phyloP scores from a whole-genome alignment of 30 jellyfish, hydroid and myxozoan genomes.

The Hydractinia symbiolongicarpus region DNA sequence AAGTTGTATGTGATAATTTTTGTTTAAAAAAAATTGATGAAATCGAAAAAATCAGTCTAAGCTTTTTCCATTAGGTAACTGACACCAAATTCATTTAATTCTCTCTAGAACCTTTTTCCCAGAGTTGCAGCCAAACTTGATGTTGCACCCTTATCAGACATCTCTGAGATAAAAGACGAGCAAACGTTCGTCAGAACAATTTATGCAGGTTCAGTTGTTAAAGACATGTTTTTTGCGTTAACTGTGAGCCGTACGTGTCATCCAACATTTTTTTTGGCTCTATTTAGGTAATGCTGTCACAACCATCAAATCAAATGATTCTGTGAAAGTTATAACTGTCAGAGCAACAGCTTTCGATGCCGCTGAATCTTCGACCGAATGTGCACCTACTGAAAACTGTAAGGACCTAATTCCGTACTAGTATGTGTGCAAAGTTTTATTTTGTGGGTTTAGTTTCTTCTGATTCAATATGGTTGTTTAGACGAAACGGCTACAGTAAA shows the following conservation, averaged over 20 bases:
- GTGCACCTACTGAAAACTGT: conserved; percentile 57
- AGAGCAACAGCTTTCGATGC: conserved; percentile 90
- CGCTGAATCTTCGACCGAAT: conserved; percentile 59
- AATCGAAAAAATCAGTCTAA: too few species aligned
- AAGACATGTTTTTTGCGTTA: not conserved
- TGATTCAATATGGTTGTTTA: too few species aligned
- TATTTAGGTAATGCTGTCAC: conserved; percentile 77
- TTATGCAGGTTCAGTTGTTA: conserved; percentile 74
- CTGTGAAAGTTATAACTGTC: conserved; percentile 68
- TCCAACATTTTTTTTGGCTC: not conserved
- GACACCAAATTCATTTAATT: not conserved
- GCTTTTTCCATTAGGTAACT: too few species aligned
- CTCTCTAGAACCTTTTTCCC: conserved; percentile 67
- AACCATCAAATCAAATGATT: conserved; percentile 68
- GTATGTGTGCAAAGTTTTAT: not conserved
- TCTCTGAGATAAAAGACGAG: conserved; percentile 70
- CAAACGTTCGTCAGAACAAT: conserved; percentile 88
- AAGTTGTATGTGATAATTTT: too few species aligned
- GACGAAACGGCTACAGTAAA: conserved; percentile 7
- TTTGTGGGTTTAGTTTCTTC: not conserved
- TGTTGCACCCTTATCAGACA: conserved; percentile 93
- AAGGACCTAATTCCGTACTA: not conserved
- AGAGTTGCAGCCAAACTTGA: conserved; percentile 92
- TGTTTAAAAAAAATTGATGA: too few species aligned
- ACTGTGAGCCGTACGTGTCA: not conserved